These are phyloP conservation scores for Phlogophora meticulosa DNA, from an alignment of 2,888 invertebrate genomes.

Conservation along the genomic window DNA sequence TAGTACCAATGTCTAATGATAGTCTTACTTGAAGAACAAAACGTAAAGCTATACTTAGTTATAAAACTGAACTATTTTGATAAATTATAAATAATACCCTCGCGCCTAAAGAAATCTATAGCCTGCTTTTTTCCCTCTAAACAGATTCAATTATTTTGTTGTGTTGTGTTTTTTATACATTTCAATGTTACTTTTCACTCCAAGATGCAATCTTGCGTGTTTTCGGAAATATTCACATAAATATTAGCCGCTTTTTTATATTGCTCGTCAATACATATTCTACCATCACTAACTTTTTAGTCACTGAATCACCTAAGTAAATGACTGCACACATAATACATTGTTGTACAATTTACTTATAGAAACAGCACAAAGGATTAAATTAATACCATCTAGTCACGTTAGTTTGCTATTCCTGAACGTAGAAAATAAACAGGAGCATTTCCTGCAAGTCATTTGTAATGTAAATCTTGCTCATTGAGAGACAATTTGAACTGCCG, in stretches of 20 bases:
- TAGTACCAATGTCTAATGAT: too few relatives aligned
- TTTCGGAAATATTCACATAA: too few relatives aligned
- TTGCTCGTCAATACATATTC: neutral
- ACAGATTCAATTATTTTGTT: too few relatives aligned
- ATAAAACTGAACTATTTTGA: too few relatives aligned
- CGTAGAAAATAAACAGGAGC: conserved; percentile 56
- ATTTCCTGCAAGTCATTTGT: conserved; percentile 59
- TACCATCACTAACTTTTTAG: conserved; percentile 12
- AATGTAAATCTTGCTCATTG: conserved; percentile 65
- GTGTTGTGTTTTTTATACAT: too few relatives aligned
- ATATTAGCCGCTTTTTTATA: neutral
- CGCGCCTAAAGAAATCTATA: too few relatives aligned
- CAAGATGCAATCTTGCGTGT: too few relatives aligned
- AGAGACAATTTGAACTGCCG: conserved; percentile 56
- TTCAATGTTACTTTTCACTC: too few relatives aligned
- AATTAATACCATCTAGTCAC: conserved; percentile 38
- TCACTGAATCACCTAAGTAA: neutral
- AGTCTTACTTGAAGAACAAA: too few relatives aligned
- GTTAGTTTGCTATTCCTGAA: conserved; percentile 51
- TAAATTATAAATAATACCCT: too few relatives aligned
- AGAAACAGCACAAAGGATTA: conserved; percentile 38
- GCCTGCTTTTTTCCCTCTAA: too few relatives aligned
- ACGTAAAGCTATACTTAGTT: too few relatives aligned
- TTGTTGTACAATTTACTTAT: neutral
- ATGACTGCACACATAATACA: neutral